Evolutionary conservation across 2,888 invertebrate genomes (phyloP), one percentile per base, ranked within the genome.

Genomic region (Heliconius ismenius): DNA sequence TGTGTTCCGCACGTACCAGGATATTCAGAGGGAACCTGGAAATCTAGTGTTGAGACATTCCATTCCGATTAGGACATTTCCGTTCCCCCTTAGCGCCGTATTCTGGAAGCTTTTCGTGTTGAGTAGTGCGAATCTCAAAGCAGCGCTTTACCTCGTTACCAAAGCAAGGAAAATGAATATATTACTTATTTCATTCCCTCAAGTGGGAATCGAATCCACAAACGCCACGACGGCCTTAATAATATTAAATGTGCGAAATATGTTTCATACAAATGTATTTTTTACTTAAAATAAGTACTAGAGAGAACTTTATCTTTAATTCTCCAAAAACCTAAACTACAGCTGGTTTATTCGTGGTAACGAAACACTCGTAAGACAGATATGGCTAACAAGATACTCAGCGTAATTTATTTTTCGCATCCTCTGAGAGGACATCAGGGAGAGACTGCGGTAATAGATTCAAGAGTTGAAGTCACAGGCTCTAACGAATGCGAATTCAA

Each of bases 351-450:
- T 70, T 75, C 75, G 75, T 75, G 26, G 54, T 63, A 54, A 36
- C 63, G 58, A 67, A 39, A 75, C 74, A 60, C 60, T 68, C 67
- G 49, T 32, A 69, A 75, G 75, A 72, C 75, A 76, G 78, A 76
- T 76, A 69, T 60, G 70, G 18, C 63, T 77, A 77, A 79, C 77
- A 76, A 77, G 77, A 60, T 49, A 26, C 79, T 77, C 73, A 43
- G 24, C 64, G 74, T 77, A 67, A 75, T 78, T 75, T 77, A 76
- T 76, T 75, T 79, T 75, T 73, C 73, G 68, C 75, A 39, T 64
- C 74, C 74, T 76, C 64, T 15, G 76, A 68, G 60, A 49, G 73
- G 62, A 62, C 73, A 62, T 73, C 73, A 73, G 70, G 15, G 28
- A 32, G 32, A 36, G 70, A 70, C 73, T 73, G 73, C 39, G 62